phyloP scores from a whole-genome alignment of 2,888 invertebrate genomes.

The Rambutsinella grinnellia region DNA sequence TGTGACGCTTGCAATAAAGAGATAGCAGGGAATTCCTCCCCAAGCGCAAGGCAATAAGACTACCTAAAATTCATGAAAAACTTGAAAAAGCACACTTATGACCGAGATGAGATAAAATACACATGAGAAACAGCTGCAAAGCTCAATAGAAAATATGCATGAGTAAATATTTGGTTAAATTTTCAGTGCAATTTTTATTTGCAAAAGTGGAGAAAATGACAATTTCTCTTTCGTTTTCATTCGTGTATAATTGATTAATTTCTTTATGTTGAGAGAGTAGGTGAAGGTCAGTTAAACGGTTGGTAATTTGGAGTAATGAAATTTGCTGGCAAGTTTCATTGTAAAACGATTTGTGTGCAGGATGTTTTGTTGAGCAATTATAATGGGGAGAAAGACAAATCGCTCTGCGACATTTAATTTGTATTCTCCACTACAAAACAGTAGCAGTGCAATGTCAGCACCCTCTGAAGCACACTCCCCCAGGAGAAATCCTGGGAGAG shows the following conservation, averaged over 20 bases:
- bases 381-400: slow-evolving; percentile 39
- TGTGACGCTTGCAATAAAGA: too few relatives aligned
- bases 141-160: too few relatives aligned
- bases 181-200: background rate
- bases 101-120: too few relatives aligned
- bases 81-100: too few relatives aligned
- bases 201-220: background rate
- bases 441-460: slow-evolving; percentile 2
- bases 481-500: slow-evolving; percentile 12
- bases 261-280: background rate
- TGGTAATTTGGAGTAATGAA: background rate
- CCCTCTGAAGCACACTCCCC: background rate
- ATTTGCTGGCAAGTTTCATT: background rate
- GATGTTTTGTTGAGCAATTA: background rate
- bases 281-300: too few relatives aligned
- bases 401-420: slow-evolving; percentile 45
- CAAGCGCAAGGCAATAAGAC: too few relatives aligned
- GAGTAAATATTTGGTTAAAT: too few relatives aligned
- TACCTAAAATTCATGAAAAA: too few relatives aligned
- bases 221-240: background rate
- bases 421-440: slow-evolving; percentile 5
- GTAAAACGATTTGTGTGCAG: background rate
- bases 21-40: too few relatives aligned
- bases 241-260: background rate
- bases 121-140: too few relatives aligned